These are phyloP conservation scores for Phaetusa simplex DNA, from an alignment of 2,113 vertebrate species.

Conservation along the genomic window DNA sequence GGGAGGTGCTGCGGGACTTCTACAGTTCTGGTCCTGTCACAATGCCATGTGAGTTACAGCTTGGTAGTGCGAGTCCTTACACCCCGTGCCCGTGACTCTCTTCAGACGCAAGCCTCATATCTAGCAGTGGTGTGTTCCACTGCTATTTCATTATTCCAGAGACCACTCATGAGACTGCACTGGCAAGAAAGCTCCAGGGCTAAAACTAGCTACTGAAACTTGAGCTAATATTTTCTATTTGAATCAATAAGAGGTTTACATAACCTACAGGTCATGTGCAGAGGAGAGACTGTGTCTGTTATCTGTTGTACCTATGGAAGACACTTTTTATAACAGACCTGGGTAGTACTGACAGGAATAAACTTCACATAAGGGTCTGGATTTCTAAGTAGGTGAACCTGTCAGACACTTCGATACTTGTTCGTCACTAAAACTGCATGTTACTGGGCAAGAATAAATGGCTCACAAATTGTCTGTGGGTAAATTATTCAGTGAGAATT, in stretches of 20 bases:
- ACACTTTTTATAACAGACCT: background rate
- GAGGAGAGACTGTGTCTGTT: background rate
- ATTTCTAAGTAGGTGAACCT: background rate
- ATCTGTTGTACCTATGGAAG: background rate
- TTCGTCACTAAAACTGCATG: background rate
- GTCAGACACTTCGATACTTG: background rate
- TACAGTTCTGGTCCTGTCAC: background rate
- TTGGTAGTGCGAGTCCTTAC: background rate
- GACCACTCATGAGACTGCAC: background rate
- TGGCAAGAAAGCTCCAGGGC: background rate
- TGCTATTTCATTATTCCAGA: background rate
- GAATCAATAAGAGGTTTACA: background rate
- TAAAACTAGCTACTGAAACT: background rate
- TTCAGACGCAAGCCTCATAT: background rate
- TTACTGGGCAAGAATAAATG: background rate
- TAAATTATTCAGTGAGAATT: background rate
- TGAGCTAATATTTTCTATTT: background rate
- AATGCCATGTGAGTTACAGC: background rate
- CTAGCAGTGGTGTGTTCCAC: background rate
- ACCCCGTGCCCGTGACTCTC: accelerated
- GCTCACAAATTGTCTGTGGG: background rate
- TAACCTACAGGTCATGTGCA: background rate
- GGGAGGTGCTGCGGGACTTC: background rate
- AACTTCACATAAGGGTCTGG: background rate
- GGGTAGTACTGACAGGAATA: background rate